A percentile compares a stretch with the other conserved stretches of the same genome.
These are phyloP conservation scores for Lepus oiostolus DNA, from an alignment of 2,797 vertebrate genomes.

Conservation along the genomic window DNA sequence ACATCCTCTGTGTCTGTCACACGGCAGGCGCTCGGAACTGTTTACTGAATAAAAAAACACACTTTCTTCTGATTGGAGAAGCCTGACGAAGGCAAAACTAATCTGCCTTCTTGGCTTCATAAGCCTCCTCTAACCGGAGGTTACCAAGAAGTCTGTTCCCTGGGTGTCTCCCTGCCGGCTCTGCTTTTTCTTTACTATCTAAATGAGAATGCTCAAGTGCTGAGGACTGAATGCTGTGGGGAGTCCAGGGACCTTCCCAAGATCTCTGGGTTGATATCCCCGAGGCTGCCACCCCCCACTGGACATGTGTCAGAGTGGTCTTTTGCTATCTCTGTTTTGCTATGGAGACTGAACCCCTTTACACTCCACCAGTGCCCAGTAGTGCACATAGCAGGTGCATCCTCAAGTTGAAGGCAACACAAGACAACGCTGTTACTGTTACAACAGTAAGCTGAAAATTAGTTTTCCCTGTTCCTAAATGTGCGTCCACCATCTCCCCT, in stretches of 20 bases:
- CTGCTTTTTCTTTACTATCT: constrained; percentile 18
- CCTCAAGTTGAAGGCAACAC: not conserved
- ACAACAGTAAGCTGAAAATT: not conserved
- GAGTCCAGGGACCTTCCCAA: not conserved
- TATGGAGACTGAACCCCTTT: not conserved
- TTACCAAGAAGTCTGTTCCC: not conserved
- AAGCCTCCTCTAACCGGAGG: not conserved
- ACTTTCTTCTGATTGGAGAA: not conserved
- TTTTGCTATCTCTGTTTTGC: not conserved
- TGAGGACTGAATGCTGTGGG: not conserved
- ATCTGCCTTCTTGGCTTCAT: not conserved
- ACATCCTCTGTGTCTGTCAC: not conserved
- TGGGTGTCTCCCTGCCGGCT: not conserved
- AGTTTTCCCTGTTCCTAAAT: not conserved
- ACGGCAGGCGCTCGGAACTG: not conserved
- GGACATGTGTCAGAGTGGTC: not conserved
- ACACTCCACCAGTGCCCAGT: not conserved
- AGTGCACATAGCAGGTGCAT: not conserved
- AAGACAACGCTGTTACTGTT: too few species aligned
- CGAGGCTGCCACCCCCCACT: not conserved
- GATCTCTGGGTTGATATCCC: not conserved
- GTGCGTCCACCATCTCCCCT: not conserved
- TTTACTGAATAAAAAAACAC: not conserved
- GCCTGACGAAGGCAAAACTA: not conserved
- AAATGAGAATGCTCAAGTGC: not conserved